A percentile compares a stretch with the other conserved stretches of the same genome.
phyloP scores from a whole-genome alignment of 2,113 vertebrate species.

The Dromiciops gliroides region DNA sequence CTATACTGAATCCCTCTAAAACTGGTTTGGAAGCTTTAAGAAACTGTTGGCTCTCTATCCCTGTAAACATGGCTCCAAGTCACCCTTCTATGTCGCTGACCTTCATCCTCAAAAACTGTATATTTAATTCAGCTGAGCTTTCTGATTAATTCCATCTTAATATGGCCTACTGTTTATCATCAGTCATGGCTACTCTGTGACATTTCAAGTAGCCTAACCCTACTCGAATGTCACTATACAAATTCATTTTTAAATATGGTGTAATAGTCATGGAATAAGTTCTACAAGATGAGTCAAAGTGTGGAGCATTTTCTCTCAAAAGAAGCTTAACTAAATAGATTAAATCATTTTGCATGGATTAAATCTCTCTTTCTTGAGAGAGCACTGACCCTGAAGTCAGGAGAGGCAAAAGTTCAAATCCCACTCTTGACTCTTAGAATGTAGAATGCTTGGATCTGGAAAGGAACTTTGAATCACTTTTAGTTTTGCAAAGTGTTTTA shows the following conservation, averaged over 20 bases:
- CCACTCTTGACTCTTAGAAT: not conserved
- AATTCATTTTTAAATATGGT: constrained; percentile 83
- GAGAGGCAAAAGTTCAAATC: not conserved
- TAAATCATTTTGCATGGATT: too few relatives aligned
- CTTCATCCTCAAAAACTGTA: constrained; percentile 82
- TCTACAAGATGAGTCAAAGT: constrained; percentile 74
- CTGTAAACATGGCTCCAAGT: constrained; percentile 84
- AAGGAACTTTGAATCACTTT: not conserved
- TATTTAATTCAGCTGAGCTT: constrained; percentile 86
- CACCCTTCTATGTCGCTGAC: constrained; percentile 84
- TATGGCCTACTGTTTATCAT: constrained; percentile 85
- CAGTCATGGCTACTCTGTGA: constrained; percentile 84
- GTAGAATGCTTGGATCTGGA: not conserved
- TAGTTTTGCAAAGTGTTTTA: not conserved
- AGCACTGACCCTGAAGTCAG: too few relatives aligned
- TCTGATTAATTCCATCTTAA: constrained; percentile 88
- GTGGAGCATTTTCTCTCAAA: constrained; percentile 73
- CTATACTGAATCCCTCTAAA: constrained; percentile 80
- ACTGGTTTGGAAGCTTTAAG: constrained; percentile 85
- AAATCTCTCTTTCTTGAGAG: too few relatives aligned
- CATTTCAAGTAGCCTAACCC: constrained; percentile 84
- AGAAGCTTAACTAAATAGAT: constrained; percentile 61
- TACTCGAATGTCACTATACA: constrained; percentile 84
- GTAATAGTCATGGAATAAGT: constrained; percentile 78
- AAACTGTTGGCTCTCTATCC: constrained; percentile 86